Percentiles rank a stretch among this genome's conserved stretches.
Conservation (phyloP, 2,797 vertebrate species). For the Girardinus metallicus region DNA sequence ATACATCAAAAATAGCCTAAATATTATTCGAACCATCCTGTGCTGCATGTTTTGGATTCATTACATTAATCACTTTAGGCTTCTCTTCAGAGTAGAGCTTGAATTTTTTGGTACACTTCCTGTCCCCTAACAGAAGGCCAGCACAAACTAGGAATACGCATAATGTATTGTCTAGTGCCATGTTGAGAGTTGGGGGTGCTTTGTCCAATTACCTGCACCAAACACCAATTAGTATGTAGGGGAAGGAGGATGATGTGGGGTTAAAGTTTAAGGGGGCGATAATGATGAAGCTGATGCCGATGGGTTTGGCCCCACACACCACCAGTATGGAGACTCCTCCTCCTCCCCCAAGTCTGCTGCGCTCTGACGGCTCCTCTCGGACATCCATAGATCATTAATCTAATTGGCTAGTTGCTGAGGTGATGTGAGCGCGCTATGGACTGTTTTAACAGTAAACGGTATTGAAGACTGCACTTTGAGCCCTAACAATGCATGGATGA, state of each 20-base stretch:
- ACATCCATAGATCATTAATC: conserved; percentile 82
- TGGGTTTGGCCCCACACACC: conserved; percentile 60
- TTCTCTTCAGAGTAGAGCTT: conserved; percentile 22
- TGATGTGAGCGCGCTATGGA: conserved; percentile 73
- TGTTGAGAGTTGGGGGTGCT: conserved; percentile 50
- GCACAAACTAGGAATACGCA: conserved; percentile 52
- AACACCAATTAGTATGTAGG: conserved; percentile 79
- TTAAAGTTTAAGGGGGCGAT: conserved; percentile 82
- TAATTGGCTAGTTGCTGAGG: conserved; percentile 79
- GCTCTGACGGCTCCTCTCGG: conserved; percentile 64
- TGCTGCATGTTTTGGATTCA: background rate
- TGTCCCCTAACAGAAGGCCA: conserved; percentile 45
- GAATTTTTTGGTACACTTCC: conserved; percentile 27
- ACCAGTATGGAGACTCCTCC: conserved; percentile 38
- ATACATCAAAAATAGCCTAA: background rate
- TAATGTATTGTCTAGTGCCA: conserved; percentile 70
- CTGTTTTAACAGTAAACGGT: conserved; percentile 77
- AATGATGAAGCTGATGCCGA: conserved; percentile 78
- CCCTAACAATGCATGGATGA: conserved; percentile 61
- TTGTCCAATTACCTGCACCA: conserved; percentile 76
- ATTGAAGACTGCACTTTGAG: conserved; percentile 64
- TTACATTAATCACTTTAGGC: background rate
- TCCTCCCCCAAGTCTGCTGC: conserved; percentile 42
- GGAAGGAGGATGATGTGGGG: conserved; percentile 75
- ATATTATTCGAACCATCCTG: background rate